These are phyloP conservation scores for Haplochromis vanheusdeni DNA, from an alignment of 2,113 vertebrate genomes.

Conservation along the genomic window DNA sequence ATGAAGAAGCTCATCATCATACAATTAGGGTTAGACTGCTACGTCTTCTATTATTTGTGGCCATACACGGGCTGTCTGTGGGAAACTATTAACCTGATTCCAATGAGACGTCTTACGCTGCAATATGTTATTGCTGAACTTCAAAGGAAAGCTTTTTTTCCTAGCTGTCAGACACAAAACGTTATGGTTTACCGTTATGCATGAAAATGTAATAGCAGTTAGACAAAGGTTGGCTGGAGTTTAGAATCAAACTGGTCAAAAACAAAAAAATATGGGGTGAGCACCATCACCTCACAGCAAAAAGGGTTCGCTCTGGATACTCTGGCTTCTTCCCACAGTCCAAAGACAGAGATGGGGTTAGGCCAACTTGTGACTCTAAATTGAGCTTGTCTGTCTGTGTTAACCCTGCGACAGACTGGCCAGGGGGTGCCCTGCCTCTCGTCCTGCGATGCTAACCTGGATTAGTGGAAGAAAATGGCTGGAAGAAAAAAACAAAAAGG, in stretches of 20 bases:
- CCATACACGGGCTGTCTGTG: not conserved
- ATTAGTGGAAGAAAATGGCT: not conserved
- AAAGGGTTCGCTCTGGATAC: not conserved
- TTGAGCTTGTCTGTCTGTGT: not conserved
- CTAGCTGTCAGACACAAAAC: not conserved
- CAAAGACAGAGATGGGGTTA: not conserved
- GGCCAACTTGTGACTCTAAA: not conserved
- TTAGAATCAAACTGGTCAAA: not conserved
- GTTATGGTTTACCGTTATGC: not conserved
- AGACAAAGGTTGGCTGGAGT: not conserved
- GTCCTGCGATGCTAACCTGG: not conserved
- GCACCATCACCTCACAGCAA: not conserved
- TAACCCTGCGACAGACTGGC: not conserved
- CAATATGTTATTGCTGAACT: not conserved
- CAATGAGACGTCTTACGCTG: not conserved
- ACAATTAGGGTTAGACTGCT: not conserved
- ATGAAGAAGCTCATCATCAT: not conserved
- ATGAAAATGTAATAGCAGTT: not conserved
- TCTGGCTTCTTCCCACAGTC: not conserved
- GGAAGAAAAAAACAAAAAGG: not conserved
- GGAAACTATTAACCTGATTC: constrained; percentile 1
- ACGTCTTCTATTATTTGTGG: not conserved
- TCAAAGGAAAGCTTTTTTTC: not conserved
- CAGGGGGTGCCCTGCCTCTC: not conserved
- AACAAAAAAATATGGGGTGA: not conserved